phyloP scores from a whole-genome alignment of 2,797 vertebrate genomes.

The Tauraco hartlaubi region DNA sequence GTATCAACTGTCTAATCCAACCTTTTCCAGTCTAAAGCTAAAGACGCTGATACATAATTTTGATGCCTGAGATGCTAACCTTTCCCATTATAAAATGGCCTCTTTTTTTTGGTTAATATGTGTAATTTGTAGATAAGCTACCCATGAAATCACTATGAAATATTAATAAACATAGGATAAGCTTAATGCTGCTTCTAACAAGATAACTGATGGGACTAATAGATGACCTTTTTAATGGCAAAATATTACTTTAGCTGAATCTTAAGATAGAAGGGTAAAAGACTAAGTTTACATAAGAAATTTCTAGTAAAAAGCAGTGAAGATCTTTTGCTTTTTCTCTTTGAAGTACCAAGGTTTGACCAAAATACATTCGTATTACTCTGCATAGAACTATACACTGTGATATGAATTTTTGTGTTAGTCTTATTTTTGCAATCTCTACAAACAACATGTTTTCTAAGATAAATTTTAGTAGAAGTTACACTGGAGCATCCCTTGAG shows the following conservation, averaged over 20 bases:
- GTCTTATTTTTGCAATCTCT: slow-evolving; percentile 6
- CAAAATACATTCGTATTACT: slow-evolving; percentile 45
- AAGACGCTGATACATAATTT: background rate
- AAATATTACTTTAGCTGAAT: background rate
- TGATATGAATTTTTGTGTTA: background rate
- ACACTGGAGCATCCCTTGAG: slow-evolving; percentile 69
- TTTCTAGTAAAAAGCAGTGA: background rate
- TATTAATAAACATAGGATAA: background rate
- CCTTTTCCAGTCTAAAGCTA: background rate
- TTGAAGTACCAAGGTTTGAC: background rate
- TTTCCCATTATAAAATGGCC: background rate
- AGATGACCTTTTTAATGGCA: background rate
- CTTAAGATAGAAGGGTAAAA: background rate
- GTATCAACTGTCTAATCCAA: background rate
- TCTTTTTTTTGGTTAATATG: background rate
- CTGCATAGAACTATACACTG: slow-evolving; percentile 20
- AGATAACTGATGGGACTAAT: background rate
- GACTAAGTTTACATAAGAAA: background rate
- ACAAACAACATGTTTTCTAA: slow-evolving; percentile 37
- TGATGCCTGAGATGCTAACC: background rate
- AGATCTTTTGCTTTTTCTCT: background rate
- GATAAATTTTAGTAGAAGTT: slow-evolving; percentile 52
- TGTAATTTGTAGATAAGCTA: background rate
- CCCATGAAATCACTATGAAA: background rate
- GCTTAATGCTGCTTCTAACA: background rate